Evolutionary conservation across 2,113 vertebrate species (phyloP), one percentile per base, ranked within the genome.

Genomic region (Phalacrocorax brasilianus): DNA sequence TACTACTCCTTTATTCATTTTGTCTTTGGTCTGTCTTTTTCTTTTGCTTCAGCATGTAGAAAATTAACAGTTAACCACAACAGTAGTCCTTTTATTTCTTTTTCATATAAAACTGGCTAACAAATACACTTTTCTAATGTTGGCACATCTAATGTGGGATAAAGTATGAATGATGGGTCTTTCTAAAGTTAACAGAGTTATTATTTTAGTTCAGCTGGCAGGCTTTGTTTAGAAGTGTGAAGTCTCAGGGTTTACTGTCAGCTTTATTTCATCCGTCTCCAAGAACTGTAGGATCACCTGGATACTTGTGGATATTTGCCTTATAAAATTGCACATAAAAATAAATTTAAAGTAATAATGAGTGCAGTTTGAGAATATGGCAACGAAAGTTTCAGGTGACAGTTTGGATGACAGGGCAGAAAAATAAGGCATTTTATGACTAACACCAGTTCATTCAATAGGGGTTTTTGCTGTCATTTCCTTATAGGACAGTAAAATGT

Each of bases 101-200:
- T 93, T 75, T 94, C 53, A 77, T 95, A 35, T 70, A 71, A 67
- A 96, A 80, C 88, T 91, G 68, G 77, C 87, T 97, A 72, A 88
- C 72, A 96, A 97, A 97, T 96, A 96, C 66, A 92, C 93, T 97
- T 95, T 87, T 80, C 95, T 95, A 79, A 71, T 88, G 87, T 91
- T 53, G 58, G 59, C 12, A 4, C 49, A 53, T 93, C 95, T 96
- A 78, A 94, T 49, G 83, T 10, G 5, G 63, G 83, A 80, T 96
- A 72, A 96, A 92, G 59, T 93, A 52, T 58, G 80, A 97, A 95
- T 94, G 71, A 89, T 70, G 49, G 45, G 66, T 77, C 66, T 95
- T 87, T 68, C 65, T 88, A 33, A 89, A 97, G 93, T 94, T 94
- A 93, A 56, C 56, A 61, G 35, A 86, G 62, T 88, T 94, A 81